phyloP scores from a whole-genome alignment of 2,888 invertebrate species.

The Syrphus vitripennis region DNA sequence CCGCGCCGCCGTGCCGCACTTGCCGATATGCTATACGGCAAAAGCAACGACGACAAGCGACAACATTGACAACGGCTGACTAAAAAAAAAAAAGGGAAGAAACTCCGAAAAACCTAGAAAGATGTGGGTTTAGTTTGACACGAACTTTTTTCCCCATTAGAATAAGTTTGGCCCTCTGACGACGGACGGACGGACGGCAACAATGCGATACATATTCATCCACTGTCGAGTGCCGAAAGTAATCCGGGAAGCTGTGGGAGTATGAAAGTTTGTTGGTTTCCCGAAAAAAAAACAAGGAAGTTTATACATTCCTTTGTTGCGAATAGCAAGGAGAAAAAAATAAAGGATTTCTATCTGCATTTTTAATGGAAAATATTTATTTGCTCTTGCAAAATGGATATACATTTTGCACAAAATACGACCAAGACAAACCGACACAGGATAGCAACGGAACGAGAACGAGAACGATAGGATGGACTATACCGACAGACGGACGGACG shows the following conservation, averaged over 20 bases:
- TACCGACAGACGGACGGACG: background rate
- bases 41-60: background rate
- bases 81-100: background rate
- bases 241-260: slow-evolving; percentile 47
- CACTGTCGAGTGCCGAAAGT: slow-evolving; percentile 50
- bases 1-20: background rate
- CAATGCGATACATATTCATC: slow-evolving; percentile 60
- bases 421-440: background rate
- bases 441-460: background rate
- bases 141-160: slow-evolving; percentile 52
- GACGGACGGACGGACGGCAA: background rate
- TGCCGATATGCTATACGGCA: no score
- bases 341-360: slow-evolving; percentile 67
- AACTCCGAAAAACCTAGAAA: slow-evolving; percentile 12
- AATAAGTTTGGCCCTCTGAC: slow-evolving; percentile 45
- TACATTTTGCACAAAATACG: background rate
- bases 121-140: slow-evolving; percentile 60
- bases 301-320: slow-evolving; percentile 65
- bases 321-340: slow-evolving; percentile 4
- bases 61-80: slow-evolving; percentile 5
- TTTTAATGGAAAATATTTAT: slow-evolving; percentile 70
- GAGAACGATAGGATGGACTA: background rate
- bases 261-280: slow-evolving; percentile 42
- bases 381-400: slow-evolving; percentile 37
- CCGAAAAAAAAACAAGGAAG: slow-evolving; percentile 15